Evolutionary conservation across 2,113 vertebrate genomes (phyloP).

Genomic region (Pholis gunnellus): DNA sequence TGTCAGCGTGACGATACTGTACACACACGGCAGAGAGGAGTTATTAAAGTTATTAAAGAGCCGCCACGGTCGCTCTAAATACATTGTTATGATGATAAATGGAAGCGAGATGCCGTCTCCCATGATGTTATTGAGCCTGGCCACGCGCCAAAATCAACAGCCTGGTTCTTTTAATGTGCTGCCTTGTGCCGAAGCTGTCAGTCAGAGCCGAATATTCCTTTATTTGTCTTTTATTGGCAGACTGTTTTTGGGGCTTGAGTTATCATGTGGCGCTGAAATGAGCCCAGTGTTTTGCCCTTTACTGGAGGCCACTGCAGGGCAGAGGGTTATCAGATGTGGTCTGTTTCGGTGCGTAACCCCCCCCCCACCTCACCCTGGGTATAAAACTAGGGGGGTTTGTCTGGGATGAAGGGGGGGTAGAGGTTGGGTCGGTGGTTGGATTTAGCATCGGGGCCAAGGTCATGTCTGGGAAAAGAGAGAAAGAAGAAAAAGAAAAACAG

Average conservation of each 20-base stretch:
- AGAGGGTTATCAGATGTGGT: slow-evolving; percentile 67
- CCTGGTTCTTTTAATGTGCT: slow-evolving; percentile 12
- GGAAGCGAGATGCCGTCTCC: slow-evolving; percentile 12
- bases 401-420: slow-evolving; percentile 31
- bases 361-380: not conserved
- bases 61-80: slow-evolving; percentile 26
- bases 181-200: slow-evolving; percentile 23
- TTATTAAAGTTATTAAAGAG: not conserved
- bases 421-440: slow-evolving; percentile 45
- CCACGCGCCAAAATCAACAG: slow-evolving; percentile 36
- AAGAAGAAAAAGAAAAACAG: slow-evolving; percentile 31
- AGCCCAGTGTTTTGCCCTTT: slow-evolving; percentile 30
- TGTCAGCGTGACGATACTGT: not conserved
- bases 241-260: slow-evolving; percentile 24
- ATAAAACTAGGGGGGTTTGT: slow-evolving; percentile 35
- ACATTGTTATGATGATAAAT: slow-evolving; percentile 27
- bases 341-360: slow-evolving; percentile 22
- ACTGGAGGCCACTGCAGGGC: slow-evolving; percentile 15
- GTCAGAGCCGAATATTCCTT: slow-evolving; percentile 28
- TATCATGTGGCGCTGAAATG: slow-evolving; percentile 57
- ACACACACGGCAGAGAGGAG: not conserved
- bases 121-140: slow-evolving; percentile 16
- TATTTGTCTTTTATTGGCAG: slow-evolving; percentile 38
- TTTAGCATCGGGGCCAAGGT: slow-evolving; percentile 73
- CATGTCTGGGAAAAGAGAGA: slow-evolving; percentile 68